Conservation (phyloP, 2,797 vertebrate species). For the Hydrophis major region DNA sequence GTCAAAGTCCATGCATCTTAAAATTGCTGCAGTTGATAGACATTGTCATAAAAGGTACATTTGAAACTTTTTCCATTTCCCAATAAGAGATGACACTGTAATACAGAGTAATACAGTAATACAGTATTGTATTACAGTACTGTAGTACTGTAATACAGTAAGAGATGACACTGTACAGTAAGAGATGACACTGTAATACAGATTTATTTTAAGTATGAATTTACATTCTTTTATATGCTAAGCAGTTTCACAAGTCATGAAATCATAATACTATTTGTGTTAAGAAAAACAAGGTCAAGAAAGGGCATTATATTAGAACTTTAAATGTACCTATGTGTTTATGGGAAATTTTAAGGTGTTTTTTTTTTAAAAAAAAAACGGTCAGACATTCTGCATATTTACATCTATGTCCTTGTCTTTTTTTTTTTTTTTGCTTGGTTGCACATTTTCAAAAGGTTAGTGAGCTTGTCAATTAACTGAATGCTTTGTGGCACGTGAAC, state of each 20-base stretch:
- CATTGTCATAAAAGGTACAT: background rate
- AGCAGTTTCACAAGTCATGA: fast-evolving
- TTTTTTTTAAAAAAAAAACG: constrained; percentile 38
- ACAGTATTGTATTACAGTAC: no score
- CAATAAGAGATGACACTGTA: background rate
- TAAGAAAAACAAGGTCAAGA: background rate
- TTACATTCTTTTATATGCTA: fast-evolving
- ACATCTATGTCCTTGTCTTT: constrained; percentile 62
- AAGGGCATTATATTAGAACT: constrained; percentile 46
- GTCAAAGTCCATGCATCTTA: background rate
- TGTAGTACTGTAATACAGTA: no score
- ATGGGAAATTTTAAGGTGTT: constrained; percentile 55
- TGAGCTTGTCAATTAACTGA: constrained; percentile 65
- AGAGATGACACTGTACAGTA: background rate
- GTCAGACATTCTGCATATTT: constrained; percentile 61
- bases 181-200: background rate
- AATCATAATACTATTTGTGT: background rate
- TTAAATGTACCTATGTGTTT: constrained; percentile 50
- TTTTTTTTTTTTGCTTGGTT: constrained; percentile 61
- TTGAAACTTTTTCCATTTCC: background rate
- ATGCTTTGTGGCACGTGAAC: constrained; percentile 67
- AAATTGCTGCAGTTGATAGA: background rate
- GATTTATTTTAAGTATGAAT: background rate
- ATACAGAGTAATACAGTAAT: no score
- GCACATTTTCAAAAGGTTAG: constrained; percentile 70